A percentile compares a stretch with the other conserved stretches of the same genome.
Conservation (phyloP, 2,113 vertebrate species). For the Peromyscus californicus region DNA sequence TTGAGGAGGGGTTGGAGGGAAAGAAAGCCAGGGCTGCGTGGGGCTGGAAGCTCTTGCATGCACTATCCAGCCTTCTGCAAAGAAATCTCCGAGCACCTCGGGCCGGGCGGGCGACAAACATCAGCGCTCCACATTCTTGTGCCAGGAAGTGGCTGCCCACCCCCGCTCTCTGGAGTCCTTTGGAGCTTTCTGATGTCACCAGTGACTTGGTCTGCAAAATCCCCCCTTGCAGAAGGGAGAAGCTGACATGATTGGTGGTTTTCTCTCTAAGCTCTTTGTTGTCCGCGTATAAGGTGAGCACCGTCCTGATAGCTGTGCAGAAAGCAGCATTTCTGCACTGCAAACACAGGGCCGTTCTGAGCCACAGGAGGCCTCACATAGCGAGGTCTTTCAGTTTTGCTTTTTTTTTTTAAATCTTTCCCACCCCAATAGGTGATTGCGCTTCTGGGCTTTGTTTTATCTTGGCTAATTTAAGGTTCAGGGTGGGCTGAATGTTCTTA, state of each 20-base stretch:
- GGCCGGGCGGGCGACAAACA: conserved; percentile 16
- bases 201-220: conserved; percentile 67
- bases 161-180: conserved; percentile 79
- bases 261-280: conserved; percentile 71
- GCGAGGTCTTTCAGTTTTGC: neutral
- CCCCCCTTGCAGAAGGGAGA: conserved; percentile 71
- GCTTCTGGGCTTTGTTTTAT: conserved; percentile 71
- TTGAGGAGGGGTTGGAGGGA: neutral
- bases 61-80: conserved; percentile 72
- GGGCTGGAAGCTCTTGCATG: conserved; percentile 79
- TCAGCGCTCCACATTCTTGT: conserved; percentile 69
- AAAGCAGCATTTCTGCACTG: conserved; percentile 41
- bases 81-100: neutral
- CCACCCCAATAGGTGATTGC: conserved; percentile 32
- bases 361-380: conserved; percentile 63
- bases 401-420: conserved; percentile 10
- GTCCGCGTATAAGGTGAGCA: conserved; percentile 81
- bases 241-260: neutral
- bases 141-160: conserved; percentile 71
- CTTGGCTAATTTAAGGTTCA: conserved; percentile 79
- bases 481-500: conserved; percentile 73
- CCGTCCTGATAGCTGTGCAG: conserved; percentile 71
- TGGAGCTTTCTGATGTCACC: conserved; percentile 71
- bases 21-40: conserved; percentile 63
- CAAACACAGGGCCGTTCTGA: conserved; percentile 50